Conservation (phyloP, 1,140 invertebrate genomes). For the Dolichoris vasculosae region DNA sequence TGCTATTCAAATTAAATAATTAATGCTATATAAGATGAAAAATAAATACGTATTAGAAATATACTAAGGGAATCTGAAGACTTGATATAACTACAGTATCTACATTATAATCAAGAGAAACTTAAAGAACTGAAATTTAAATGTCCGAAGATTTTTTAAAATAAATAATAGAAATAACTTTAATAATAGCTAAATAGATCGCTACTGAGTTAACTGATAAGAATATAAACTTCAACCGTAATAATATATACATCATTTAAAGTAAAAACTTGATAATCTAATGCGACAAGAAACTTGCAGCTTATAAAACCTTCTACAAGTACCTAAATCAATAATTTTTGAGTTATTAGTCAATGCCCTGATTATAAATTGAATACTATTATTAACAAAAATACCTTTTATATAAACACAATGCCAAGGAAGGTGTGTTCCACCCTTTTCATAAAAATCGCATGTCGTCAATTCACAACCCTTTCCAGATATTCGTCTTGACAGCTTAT, state of each 20-base stretch:
- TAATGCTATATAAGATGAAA: too few relatives aligned
- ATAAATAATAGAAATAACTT: background rate
- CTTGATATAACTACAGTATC: background rate
- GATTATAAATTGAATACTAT: background rate
- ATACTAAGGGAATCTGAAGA: background rate
- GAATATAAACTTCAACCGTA: background rate
- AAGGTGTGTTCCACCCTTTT: background rate
- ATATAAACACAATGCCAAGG: background rate
- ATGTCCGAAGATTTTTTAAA: background rate
- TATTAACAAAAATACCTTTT: conserved; percentile 23
- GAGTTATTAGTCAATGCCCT: background rate
- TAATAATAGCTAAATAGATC: background rate
- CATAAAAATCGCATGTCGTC: background rate
- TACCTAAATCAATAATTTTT: conserved; percentile 34
- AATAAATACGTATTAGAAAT: background rate
- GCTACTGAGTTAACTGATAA: background rate
- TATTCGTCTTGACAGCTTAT: background rate
- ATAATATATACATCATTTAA: background rate
- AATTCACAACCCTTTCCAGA: background rate
- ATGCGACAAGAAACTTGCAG: background rate
- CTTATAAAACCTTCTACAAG: background rate
- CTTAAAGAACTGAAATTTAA: background rate
- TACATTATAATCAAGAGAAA: background rate
- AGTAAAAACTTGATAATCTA: background rate
- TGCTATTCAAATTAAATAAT: too few relatives aligned